Conservation (phyloP, 1,140 invertebrate species). For the Sitobion miscanthi region DNA sequence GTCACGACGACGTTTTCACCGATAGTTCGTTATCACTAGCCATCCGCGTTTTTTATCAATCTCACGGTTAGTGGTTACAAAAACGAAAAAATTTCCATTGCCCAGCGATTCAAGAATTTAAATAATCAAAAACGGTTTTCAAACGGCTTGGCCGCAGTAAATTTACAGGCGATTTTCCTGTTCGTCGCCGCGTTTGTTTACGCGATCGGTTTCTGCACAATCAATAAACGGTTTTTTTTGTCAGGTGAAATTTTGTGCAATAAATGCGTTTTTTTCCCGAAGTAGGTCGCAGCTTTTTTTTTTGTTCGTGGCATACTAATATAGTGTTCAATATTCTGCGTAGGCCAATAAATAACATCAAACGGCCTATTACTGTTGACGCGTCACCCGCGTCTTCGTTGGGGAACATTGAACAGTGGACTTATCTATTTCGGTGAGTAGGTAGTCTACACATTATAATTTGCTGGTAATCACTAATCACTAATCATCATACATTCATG, state of each 20-base stretch:
- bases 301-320: slow-evolving; percentile 3
- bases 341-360: not conserved
- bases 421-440: not conserved
- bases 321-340: not conserved
- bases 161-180: not conserved
- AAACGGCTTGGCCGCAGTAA: not conserved
- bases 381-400: not conserved
- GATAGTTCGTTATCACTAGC: slow-evolving; percentile 33
- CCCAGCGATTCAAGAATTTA: not conserved
- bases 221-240: not conserved
- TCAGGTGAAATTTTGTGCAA: slow-evolving; percentile 52
- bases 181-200: not conserved
- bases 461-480: not conserved
- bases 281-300: slow-evolving; percentile 54
- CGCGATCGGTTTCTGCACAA: not conserved
- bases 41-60: slow-evolving; percentile 16
- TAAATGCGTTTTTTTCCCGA: slow-evolving; percentile 49
- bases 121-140: not conserved
- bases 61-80: not conserved
- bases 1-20: slow-evolving; percentile 35
- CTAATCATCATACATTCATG: not conserved
- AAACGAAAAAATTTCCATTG: not conserved
- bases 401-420: not conserved
- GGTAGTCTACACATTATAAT: not conserved
- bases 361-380: not conserved